Percentiles rank a stretch among this genome's conserved stretches.
These are phyloP conservation scores for Epinephelus awoara DNA, from an alignment of 2,797 vertebrate genomes.

Conservation along the genomic window DNA sequence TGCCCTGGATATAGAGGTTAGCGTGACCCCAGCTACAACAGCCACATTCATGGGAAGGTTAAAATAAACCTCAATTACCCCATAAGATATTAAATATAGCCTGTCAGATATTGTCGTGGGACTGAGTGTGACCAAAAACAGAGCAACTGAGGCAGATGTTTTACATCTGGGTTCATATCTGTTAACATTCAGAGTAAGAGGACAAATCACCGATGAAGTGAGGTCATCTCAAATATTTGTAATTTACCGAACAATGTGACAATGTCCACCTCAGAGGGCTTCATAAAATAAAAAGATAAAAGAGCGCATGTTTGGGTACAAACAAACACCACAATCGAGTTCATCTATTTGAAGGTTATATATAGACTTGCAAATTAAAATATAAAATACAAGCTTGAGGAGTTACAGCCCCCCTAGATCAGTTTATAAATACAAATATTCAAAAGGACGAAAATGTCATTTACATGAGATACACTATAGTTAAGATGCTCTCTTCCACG, in stretches of 20 bases:
- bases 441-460: not conserved
- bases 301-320: not conserved
- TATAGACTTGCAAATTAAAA: conserved; percentile 21
- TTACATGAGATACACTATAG: not conserved
- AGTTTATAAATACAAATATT: not conserved
- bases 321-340: conserved; percentile 6
- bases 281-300: conserved; percentile 10
- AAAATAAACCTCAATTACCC: not conserved
- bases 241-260: conserved; percentile 21
- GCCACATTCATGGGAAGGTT: not conserved
- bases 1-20: not conserved
- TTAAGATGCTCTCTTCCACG: not conserved
- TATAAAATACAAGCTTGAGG: conserved; percentile 2
- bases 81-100: conserved; percentile 12
- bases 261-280: conserved; percentile 1
- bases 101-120: conserved; percentile 32
- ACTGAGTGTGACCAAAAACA: conserved; percentile 39
- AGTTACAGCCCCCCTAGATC: not conserved
- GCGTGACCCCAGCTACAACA: not conserved
- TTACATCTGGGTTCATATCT: conserved; percentile 52
- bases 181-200: conserved; percentile 42
- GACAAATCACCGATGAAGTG: conserved; percentile 26
- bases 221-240: conserved; percentile 30
- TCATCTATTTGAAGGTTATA: not conserved
- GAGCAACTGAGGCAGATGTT: conserved; percentile 61